Evolutionary conservation across 2,113 vertebrate genomes (phyloP), one percentile per base, ranked within the genome.

Genomic region (Prochilodus magdalenae): DNA sequence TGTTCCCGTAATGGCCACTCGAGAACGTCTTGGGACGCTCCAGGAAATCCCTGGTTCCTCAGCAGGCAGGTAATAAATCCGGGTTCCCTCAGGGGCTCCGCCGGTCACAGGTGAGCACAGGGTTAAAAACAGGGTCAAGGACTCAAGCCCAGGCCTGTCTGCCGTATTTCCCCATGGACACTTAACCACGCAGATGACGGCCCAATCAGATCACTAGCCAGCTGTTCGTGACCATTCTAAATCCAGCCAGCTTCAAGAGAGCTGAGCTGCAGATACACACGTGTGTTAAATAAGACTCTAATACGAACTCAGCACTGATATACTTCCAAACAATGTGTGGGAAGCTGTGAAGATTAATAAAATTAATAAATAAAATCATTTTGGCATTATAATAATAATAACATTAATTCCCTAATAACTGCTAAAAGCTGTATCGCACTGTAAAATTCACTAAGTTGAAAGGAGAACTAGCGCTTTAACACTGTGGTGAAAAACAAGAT

Each of bases 51-150:
- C 57, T 44, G 33, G 74, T 47, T 63, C n/a, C 51, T 4, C 51
- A 63, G 66, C 26, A 26, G 49, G 49, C 47, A 27, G 44, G 75
- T 80, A 55, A 85, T 81, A 85, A 85, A 85, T 77, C 59, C 44
- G 47, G 59, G 33, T 44, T 75, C 66, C 44, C 15, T 24, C 2
- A 29, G 62, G 72, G 60, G 36, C 27, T 26, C 0, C 10, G 47
- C 18, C 71, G 79, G 79, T 73, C 59, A 51, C 67, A 81, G 74
- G 51, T 73, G 59, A 85, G 60, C 66, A 47, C 0, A 26, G 30
- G 78, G 66, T 81, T 73, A 76, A 27, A 59, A 44, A 36, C 26
- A 7, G 66, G 67, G 77, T 75, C 63, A 73, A 70, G 77, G 67
- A 77, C 12, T 3, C 67, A 20, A 53, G 30, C 40, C 18, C 53